Evolutionary conservation across 1,140 invertebrate genomes (phyloP).

Genomic region (Laodelphax striatellus): DNA sequence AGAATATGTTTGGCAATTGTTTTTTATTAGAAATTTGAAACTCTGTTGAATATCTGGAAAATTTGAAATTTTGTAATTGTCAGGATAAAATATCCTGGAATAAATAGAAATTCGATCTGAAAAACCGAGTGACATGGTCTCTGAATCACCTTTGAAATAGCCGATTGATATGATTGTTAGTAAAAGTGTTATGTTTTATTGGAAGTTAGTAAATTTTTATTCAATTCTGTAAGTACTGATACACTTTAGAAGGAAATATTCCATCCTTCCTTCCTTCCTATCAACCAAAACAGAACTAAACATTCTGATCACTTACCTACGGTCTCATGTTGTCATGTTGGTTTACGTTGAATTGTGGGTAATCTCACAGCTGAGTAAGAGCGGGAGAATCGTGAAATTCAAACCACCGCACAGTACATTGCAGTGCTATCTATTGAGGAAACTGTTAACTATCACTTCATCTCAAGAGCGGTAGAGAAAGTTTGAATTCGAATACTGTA

Average conservation of each 20-base stretch:
- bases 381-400: slow-evolving; percentile 12
- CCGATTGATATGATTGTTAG: background rate
- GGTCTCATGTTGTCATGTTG: slow-evolving; percentile 25
- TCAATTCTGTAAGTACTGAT: background rate
- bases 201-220: background rate
- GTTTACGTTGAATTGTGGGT: slow-evolving; percentile 22
- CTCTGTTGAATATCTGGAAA: too few relatives aligned
- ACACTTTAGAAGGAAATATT: slow-evolving; percentile 7
- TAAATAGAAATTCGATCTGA: background rate
- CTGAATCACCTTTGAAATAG: background rate
- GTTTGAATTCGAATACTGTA: too few relatives aligned
- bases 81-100: background rate
- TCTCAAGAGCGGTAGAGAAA: too few relatives aligned
- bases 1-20: too few relatives aligned
- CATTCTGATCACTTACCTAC: slow-evolving; percentile 24
- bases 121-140: background rate
- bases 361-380: slow-evolving; percentile 7
- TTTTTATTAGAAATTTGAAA: too few relatives aligned
- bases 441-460: too few relatives aligned
- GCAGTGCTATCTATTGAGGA: background rate
- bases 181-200: background rate
- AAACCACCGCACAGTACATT: background rate
- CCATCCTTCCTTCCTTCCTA: slow-evolving; percentile 15
- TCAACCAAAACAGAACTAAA: slow-evolving; percentile 23
- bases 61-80: background rate